Evolutionary conservation across 2,797 vertebrate genomes (phyloP).

Genomic region (Molossus molossus): DNA sequence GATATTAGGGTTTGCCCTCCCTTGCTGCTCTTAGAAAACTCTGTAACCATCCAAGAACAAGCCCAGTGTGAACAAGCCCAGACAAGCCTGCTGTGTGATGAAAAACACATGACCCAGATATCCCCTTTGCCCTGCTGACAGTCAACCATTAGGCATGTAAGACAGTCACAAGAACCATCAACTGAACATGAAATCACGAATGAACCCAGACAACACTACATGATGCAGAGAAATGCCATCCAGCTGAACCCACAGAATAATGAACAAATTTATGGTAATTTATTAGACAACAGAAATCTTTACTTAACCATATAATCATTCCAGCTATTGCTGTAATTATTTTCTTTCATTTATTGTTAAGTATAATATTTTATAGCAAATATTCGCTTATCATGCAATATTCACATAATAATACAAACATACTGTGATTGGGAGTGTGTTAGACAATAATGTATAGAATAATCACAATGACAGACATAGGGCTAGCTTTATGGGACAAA

Average conservation of each 20-base stretch:
- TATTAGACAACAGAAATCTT: constrained; percentile 30
- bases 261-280: not conserved
- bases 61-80: not conserved
- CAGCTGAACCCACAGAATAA: not conserved
- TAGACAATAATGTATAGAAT: not conserved
- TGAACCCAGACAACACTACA: not conserved
- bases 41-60: constrained; percentile 12
- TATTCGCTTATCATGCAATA: not conserved
- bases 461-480: not conserved
- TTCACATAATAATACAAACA: not conserved
- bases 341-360: constrained; percentile 19
- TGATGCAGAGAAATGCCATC: not conserved
- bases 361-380: constrained; percentile 14
- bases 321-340: not conserved
- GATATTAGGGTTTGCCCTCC: not conserved
- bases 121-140: not conserved
- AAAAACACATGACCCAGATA: not conserved
- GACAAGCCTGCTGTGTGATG: not conserved
- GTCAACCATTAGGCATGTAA: constrained; percentile 4
- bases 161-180: not conserved
- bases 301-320: constrained; percentile 22
- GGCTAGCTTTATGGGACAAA: not conserved
- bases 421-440: not conserved
- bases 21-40: not conserved
- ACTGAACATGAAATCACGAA: not conserved